A percentile compares a stretch with the other conserved stretches of the same genome.
Conservation (phyloP, 2,113 vertebrate genomes). For the Tachysurus fulvidraco region DNA sequence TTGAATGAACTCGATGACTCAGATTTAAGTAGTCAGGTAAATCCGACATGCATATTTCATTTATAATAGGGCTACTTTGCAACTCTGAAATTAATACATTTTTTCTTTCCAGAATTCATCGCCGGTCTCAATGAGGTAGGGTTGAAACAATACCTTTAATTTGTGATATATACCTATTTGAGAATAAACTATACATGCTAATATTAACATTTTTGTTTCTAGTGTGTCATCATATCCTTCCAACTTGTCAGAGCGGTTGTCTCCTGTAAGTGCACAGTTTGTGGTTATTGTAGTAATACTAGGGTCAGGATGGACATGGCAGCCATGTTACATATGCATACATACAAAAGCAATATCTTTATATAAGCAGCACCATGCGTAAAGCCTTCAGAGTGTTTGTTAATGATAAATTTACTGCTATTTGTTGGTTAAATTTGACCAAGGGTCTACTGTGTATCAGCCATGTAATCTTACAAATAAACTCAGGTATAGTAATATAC, state of each 20-base stretch:
- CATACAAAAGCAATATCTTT: not conserved
- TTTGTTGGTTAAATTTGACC: not conserved
- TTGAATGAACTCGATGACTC: slow-evolving; percentile 54
- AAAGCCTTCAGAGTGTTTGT: not conserved
- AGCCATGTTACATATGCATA: not conserved
- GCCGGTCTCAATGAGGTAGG: slow-evolving; percentile 46
- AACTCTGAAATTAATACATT: not conserved
- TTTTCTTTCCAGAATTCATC: slow-evolving; percentile 26
- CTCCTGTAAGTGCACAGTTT: slow-evolving; percentile 37
- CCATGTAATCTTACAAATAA: too few relatives aligned
- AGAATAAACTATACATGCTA: not conserved
- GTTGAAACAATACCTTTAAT: not conserved
- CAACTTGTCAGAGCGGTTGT: slow-evolving; percentile 28
- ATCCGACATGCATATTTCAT: not conserved
- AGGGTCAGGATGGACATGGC: not conserved
- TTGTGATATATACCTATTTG: not conserved
- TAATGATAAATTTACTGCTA: not conserved
- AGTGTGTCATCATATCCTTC: slow-evolving; percentile 52
- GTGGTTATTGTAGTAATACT: not conserved
- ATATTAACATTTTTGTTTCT: not conserved
- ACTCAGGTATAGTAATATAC: too few relatives aligned
- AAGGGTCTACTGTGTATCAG: too few relatives aligned
- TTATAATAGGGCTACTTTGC: not conserved
- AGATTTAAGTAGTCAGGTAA: slow-evolving; percentile 62
- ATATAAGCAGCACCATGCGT: not conserved